Percentiles rank a stretch among this genome's conserved stretches.
Evolutionary conservation across 2,888 invertebrate species (phyloP).

Genomic region (Andricus curvator): DNA sequence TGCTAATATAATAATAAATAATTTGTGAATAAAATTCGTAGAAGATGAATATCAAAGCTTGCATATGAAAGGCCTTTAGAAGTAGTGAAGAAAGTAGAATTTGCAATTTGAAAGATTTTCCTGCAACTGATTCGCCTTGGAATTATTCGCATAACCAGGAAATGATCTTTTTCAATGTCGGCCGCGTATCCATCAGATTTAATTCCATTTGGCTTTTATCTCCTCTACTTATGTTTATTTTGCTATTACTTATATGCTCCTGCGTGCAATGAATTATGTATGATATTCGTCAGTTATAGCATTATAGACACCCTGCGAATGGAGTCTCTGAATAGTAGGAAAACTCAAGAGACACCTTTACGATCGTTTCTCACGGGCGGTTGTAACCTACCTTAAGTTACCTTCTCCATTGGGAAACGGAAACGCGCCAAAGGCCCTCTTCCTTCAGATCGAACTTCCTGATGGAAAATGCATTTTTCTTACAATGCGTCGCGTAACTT

Average conservation of each 20-base stretch:
- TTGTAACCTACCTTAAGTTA: background rate
- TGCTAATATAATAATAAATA: no score
- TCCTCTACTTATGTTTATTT: conserved; percentile 34
- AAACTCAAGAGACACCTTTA: conserved; percentile 25
- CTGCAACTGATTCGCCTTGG: background rate
- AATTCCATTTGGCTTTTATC: conserved; percentile 38
- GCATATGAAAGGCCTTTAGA: no score
- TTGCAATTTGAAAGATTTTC: background rate
- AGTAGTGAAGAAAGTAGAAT: background rate
- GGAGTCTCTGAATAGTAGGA: conserved; percentile 8
- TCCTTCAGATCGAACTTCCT: conserved; percentile 26
- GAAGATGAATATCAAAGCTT: no score
- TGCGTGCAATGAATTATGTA: conserved; percentile 37
- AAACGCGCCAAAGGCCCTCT: conserved; percentile 9
- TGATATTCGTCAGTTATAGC: conserved; percentile 22
- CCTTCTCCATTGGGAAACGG: conserved; percentile 4
- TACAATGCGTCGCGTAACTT: background rate
- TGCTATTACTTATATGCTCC: conserved; percentile 12
- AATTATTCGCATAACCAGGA: conserved; percentile 28
- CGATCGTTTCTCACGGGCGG: conserved; percentile 11
- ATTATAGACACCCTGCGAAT: conserved; percentile 35
- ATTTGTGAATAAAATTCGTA: no score
- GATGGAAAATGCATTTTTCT: conserved; percentile 36
- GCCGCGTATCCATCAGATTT: conserved; percentile 32
- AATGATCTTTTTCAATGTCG: conserved; percentile 37